A percentile compares a stretch with the other conserved stretches of the same genome.
Conservation (phyloP, 2,888 invertebrate genomes). For the Eumacrocentrus americanus region DNA sequence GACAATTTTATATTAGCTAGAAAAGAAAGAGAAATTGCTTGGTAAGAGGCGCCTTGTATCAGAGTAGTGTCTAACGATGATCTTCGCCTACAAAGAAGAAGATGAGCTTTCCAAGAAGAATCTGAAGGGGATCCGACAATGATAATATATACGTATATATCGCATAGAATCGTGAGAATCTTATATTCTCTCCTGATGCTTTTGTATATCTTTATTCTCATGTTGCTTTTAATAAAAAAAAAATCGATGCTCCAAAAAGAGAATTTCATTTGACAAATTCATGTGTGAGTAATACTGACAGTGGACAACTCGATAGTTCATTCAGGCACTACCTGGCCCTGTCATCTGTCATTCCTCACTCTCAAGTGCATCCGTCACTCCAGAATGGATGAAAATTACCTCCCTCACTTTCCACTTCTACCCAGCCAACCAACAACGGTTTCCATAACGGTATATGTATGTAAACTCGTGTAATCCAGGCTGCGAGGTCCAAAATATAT, state of each 20-base stretch:
- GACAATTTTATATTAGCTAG: background rate
- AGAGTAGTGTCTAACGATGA: slow-evolving; percentile 10
- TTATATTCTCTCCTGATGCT: too few species aligned
- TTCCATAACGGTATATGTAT: background rate
- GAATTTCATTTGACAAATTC: background rate
- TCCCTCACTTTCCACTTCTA: slow-evolving; percentile 3
- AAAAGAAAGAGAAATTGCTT: slow-evolving; percentile 12
- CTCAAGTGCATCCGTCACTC: slow-evolving; percentile 1
- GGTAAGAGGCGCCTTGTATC: background rate
- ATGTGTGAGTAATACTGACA: background rate
- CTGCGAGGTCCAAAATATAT: background rate
- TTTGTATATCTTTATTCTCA: too few species aligned
- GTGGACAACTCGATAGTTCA: too few species aligned
- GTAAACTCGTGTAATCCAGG: background rate
- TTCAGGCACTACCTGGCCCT: too few species aligned
- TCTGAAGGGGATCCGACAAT: slow-evolving; percentile 12
- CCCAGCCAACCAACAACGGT: slow-evolving; percentile 11
- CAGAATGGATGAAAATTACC: slow-evolving; percentile 5
- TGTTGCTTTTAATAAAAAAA: too few species aligned
- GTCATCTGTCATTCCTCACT: slow-evolving; percentile 8
- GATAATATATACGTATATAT: slow-evolving; percentile 10
- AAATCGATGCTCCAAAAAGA: too few species aligned
- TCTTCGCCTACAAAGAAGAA: background rate
- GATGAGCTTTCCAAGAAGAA: slow-evolving; percentile 11
- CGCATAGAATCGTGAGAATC: background rate